Conservation (phyloP, 1,140 invertebrate genomes). For the Ladona fulva region DNA sequence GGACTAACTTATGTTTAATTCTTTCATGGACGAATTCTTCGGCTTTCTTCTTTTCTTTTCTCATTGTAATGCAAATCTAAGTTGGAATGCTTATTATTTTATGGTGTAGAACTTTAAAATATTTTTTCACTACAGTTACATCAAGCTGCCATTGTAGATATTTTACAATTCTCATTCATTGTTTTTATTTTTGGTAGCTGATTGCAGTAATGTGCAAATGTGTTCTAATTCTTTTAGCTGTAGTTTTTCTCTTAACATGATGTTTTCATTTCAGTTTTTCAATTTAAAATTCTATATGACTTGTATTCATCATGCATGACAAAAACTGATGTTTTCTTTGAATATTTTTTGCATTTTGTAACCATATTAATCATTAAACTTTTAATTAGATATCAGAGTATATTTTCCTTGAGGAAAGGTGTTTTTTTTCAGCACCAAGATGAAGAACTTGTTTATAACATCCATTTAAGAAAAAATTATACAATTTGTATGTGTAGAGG, state of each 20-base stretch:
- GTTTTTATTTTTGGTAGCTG: slow-evolving; percentile 9
- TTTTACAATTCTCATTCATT: background rate
- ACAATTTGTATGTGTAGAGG: background rate
- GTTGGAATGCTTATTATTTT: slow-evolving; percentile 9
- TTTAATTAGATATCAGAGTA: background rate
- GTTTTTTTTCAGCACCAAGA: background rate
- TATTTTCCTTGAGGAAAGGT: background rate
- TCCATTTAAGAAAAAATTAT: background rate
- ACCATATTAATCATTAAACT: slow-evolving; percentile 12
- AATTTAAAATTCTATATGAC: background rate
- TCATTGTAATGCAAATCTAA: slow-evolving; percentile 16
- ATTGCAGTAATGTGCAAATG: slow-evolving; percentile 4
- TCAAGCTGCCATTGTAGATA: background rate
- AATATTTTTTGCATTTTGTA: slow-evolving; percentile 11
- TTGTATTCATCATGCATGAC: background rate
- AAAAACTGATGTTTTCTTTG: slow-evolving; percentile 2
- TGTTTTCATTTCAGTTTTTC: slow-evolving; percentile 12
- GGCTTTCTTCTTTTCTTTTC: slow-evolving; percentile 23
- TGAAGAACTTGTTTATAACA: background rate
- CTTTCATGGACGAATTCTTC: slow-evolving; percentile 3
- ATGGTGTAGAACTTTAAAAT: slow-evolving; percentile 4
- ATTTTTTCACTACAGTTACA: slow-evolving; percentile 6
- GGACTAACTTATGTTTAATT: slow-evolving; percentile 12
- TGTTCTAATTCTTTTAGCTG: slow-evolving; percentile 14
- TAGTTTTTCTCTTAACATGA: background rate